A percentile compares a stretch with the other conserved stretches of the same genome.
phyloP scores from a whole-genome alignment of 2,797 vertebrate species.

The Sebastolobus altivelis region DNA sequence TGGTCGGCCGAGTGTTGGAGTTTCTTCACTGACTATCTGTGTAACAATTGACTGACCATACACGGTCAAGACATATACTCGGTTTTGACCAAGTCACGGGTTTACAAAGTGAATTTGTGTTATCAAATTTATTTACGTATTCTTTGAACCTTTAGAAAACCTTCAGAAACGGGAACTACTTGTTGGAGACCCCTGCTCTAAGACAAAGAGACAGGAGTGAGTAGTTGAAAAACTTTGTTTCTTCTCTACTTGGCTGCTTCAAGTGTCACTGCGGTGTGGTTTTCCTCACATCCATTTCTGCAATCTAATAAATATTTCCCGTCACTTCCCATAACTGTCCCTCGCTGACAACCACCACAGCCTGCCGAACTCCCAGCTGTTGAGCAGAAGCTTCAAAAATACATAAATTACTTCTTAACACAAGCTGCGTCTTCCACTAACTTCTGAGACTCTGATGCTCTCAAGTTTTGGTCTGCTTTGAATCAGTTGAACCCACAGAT shows the following conservation, averaged over 20 bases:
- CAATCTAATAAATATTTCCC: conserved; percentile 42
- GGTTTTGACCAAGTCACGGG: too few relatives aligned
- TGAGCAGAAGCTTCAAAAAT: conserved; percentile 27
- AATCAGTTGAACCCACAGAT: neutral
- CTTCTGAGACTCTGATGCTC: neutral
- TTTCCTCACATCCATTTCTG: conserved; percentile 40
- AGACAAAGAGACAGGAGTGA: neutral
- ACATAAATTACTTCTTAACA: neutral
- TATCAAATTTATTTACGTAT: too few relatives aligned
- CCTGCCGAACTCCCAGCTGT: conserved; percentile 37
- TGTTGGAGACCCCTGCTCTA: too few relatives aligned
- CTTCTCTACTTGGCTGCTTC: neutral
- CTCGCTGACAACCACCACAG: conserved; percentile 30
- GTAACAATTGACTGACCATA: too few relatives aligned
- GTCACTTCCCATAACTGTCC: conserved; percentile 41
- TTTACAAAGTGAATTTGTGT: too few relatives aligned
- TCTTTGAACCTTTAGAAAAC: too few relatives aligned
- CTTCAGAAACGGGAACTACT: too few relatives aligned
- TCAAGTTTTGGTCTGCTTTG: neutral
- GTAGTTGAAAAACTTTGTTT: neutral
- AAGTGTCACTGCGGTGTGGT: neutral
- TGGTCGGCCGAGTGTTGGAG: too few relatives aligned
- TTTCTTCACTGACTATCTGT: too few relatives aligned
- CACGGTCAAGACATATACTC: too few relatives aligned
- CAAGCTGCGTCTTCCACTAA: neutral